A percentile compares a stretch with the other conserved stretches of the same genome.
phyloP scores from a whole-genome alignment of 92 coral and sea anemone species.

The Paragorgia papillata region DNA sequence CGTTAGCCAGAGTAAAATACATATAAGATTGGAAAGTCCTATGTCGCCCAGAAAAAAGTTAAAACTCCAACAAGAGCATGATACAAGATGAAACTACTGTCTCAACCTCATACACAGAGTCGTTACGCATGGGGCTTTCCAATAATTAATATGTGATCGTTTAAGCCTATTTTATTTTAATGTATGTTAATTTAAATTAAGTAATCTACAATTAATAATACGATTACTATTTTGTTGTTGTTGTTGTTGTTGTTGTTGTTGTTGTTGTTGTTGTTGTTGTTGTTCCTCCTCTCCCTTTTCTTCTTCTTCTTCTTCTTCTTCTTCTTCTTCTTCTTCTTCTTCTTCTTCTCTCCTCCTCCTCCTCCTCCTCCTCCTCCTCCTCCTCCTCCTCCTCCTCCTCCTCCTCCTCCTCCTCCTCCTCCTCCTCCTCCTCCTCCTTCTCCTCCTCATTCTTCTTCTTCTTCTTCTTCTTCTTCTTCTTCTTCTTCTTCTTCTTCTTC shows the following conservation, averaged over 20 bases:
- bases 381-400: neutral
- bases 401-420: neutral
- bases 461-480: neutral
- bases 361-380: neutral
- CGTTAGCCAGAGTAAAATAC: too few species aligned
- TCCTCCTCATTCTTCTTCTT: neutral
- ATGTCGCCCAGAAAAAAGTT: too few species aligned
- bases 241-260: neutral
- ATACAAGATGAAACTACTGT: neutral
- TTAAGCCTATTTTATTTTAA: too few species aligned
- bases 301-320: neutral
- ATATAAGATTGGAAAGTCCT: too few species aligned
- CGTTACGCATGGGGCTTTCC: too few species aligned
- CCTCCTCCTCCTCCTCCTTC: neutral
- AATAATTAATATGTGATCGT: too few species aligned
- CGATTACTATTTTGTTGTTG: too few species aligned
- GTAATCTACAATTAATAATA: too few species aligned
- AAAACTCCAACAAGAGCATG: neutral
- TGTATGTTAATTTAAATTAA: too few species aligned
- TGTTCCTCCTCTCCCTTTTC: neutral
- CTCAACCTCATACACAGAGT: too few species aligned
- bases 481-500: neutral
- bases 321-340: neutral
- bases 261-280: neutral
- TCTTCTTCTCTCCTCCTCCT: neutral